Evolutionary conservation across 1,140 invertebrate genomes (phyloP).

Genomic region (Caerostris darwini): DNA sequence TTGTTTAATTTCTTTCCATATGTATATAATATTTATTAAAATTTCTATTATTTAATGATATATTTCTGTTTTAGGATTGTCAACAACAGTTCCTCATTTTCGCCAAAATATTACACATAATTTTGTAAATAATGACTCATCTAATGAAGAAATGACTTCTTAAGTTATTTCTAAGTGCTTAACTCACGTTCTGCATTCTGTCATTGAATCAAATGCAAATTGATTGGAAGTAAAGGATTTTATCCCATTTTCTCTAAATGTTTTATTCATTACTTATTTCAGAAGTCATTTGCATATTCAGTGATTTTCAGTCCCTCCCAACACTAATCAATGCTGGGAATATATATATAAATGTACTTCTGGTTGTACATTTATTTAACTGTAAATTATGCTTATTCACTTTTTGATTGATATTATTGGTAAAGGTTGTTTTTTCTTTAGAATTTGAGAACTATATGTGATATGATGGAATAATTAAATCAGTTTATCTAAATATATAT

Average conservation of each 20-base stretch:
- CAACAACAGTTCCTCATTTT: slow-evolving; percentile 54
- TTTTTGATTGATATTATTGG: too few species aligned
- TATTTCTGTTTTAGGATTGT: slow-evolving; percentile 40
- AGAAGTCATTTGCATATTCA: neutral
- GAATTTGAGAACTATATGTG: too few species aligned
- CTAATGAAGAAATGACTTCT: slow-evolving; percentile 76
- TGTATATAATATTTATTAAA: too few species aligned
- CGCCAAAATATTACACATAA: slow-evolving; percentile 66
- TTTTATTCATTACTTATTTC: slow-evolving; percentile 10
- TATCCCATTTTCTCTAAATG: neutral
- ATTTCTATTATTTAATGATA: neutral
- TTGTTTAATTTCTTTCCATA: too few species aligned
- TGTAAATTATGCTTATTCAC: too few species aligned
- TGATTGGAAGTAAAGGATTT: neutral
- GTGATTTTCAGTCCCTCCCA: neutral
- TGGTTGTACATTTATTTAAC: too few species aligned
- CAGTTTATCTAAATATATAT: too few species aligned
- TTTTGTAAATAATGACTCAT: slow-evolving; percentile 75
- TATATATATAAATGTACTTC: too few species aligned
- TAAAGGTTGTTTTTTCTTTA: too few species aligned
- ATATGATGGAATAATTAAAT: too few species aligned
- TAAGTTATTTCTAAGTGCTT: slow-evolving; percentile 33
- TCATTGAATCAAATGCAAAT: slow-evolving; percentile 19
- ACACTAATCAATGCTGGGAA: neutral
- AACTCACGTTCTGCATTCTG: slow-evolving; percentile 45